Evolutionary conservation across 2,888 invertebrate genomes (phyloP).

Genomic region (Tenthredo notha): DNA sequence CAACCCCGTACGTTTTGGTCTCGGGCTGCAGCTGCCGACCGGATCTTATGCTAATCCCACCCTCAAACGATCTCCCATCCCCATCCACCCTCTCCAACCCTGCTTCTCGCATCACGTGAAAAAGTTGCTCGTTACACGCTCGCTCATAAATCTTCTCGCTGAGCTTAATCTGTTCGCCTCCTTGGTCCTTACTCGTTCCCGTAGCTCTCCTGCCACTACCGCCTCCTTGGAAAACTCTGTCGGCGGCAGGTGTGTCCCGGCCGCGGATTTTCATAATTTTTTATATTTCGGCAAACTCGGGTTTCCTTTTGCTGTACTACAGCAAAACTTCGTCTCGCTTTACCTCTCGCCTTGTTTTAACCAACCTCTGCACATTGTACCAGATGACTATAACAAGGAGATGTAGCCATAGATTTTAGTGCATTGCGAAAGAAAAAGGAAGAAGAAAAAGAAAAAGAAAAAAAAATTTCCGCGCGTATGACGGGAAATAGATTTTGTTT

Average conservation of each 20-base stretch:
- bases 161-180: slow-evolving; percentile 75
- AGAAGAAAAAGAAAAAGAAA: background rate
- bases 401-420: background rate
- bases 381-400: background rate
- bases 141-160: slow-evolving; percentile 74
- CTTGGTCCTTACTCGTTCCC: slow-evolving; percentile 51
- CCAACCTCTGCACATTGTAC: background rate
- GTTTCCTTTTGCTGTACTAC: background rate
- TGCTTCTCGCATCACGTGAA: slow-evolving; percentile 69
- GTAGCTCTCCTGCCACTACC: slow-evolving; percentile 46
- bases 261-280: slow-evolving; percentile 72
- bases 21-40: slow-evolving; percentile 72
- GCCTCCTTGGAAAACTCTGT: slow-evolving; percentile 57
- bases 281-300: slow-evolving; percentile 64
- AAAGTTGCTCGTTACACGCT: slow-evolving; percentile 75
- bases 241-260: slow-evolving; percentile 68
- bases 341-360: background rate
- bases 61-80: slow-evolving; percentile 68
- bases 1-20: slow-evolving; percentile 20
- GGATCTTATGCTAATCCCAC: slow-evolving; percentile 76
- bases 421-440: background rate
- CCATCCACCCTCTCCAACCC: slow-evolving; percentile 70
- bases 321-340: background rate
- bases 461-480: background rate
- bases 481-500: background rate